A percentile compares a stretch with the other conserved stretches of the same genome.
Conservation (phyloP, 1,140 invertebrate genomes). For the Daktulosphaira vitifoliae region DNA sequence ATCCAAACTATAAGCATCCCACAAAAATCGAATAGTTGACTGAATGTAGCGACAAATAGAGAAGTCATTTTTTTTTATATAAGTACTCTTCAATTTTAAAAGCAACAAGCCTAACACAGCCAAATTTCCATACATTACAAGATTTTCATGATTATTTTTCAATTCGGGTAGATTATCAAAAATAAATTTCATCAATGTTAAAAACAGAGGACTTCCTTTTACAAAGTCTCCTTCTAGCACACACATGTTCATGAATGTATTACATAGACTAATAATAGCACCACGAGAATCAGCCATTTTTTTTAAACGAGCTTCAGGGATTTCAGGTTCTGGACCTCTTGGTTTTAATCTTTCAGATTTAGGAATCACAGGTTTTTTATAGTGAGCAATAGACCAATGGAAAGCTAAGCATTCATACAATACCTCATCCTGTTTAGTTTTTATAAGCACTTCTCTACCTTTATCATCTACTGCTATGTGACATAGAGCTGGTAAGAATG, state of each 20-base stretch:
- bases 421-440: conserved; percentile 68
- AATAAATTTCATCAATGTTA: conserved; percentile 72
- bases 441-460: conserved; percentile 68
- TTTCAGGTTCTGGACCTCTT: conserved; percentile 60
- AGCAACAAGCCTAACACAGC: conserved; percentile 72
- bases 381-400: conserved; percentile 78
- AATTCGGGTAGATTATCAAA: conserved; percentile 77
- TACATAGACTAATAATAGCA: conserved; percentile 78
- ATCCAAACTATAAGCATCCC: conserved; percentile 84
- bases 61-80: conserved; percentile 75
- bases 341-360: conserved; percentile 64
- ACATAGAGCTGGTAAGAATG: conserved; percentile 77
- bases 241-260: conserved; percentile 85
- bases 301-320: conserved; percentile 60
- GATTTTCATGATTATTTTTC: conserved; percentile 70
- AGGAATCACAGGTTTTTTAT: conserved; percentile 70
- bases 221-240: conserved; percentile 76
- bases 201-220: conserved; percentile 64
- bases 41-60: conserved; percentile 80
- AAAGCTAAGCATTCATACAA: conserved; percentile 68
- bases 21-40: conserved; percentile 76
- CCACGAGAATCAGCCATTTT: conserved; percentile 72
- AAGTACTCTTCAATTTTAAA: conserved; percentile 70
- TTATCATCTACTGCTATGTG: conserved; percentile 84
- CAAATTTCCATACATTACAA: conserved; percentile 75